Evolutionary conservation across 2,888 invertebrate species (phyloP), one percentile per base, ranked within the genome.

Genomic region (Chymomyza caudatula): DNA sequence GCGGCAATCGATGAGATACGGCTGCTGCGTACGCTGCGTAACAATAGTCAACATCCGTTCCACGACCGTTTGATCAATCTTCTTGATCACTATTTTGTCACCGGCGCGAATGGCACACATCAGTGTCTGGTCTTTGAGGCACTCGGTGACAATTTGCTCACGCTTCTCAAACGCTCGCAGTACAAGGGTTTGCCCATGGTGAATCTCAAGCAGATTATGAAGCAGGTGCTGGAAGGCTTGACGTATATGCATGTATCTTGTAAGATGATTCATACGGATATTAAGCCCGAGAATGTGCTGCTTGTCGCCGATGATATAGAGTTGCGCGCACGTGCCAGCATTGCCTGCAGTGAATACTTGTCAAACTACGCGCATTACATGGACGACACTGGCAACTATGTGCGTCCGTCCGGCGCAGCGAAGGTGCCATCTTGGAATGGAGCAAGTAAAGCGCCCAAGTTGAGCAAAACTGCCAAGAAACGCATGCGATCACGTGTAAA

Each of bases 71-170:
- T 98, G 75, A 98, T 99, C 78, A 97, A 97, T 91, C 92, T 99
- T 80, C 92, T 98, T 77, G 98, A 99, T 91, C 97, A 98, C 91
- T 99, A 99, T 92, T 97, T 97, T 92, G 97, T 98, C 84, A 95
- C 95, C 76, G 99, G 99, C 82, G 95, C 97, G 53, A 98, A 99
- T 92, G 99, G 99, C 68, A 96, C 96, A 58, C 99, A 99, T 92
- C 96, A 98, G 81, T 98, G 98, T 90, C 98, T 99, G 97, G 98
- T 98, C 80, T 98, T 99, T 91, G 98, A 99, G 92, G 98, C 99
- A 71, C 93, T 99, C 77, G 99, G 99, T 69, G 96, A 98, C 91
- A 98, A 99, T 92, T 93, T 99, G 86, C 93, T 99, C 85, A 99
- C 98, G 92, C 92, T 99, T 82, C 99, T 99, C 88, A 96, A 98